phyloP scores from a whole-genome alignment of 1,140 invertebrate genomes.

The Octopus bimaculoides region DNA sequence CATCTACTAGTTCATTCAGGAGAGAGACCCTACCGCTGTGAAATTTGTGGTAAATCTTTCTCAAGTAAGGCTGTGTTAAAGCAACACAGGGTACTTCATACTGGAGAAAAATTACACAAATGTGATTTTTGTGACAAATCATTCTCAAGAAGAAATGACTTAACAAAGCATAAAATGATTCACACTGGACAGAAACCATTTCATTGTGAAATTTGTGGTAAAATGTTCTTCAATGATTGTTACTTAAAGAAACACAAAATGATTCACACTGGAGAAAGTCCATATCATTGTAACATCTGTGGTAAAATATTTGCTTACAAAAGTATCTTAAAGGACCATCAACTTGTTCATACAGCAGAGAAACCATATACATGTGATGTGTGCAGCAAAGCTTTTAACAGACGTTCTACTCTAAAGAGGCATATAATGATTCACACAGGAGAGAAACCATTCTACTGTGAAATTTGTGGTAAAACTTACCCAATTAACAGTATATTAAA shows the following conservation, averaged over 20 bases:
- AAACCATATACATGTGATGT: conserved; percentile 84
- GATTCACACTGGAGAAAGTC: conserved; percentile 14
- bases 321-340: conserved; percentile 9
- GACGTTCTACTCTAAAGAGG: conserved; percentile 27
- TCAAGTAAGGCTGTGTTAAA: conserved; percentile 25
- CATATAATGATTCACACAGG: conserved; percentile 68
- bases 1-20: conserved; percentile 52
- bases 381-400: conserved; percentile 75
- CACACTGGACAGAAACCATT: background rate
- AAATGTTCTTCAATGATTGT: conserved; percentile 12
- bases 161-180: conserved; percentile 16
- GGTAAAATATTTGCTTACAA: conserved; percentile 16
- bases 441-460: conserved; percentile 82
- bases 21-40: conserved; percentile 19
- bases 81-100: conserved; percentile 56
- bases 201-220: conserved; percentile 16
- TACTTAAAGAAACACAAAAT: conserved; percentile 14
- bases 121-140: conserved; percentile 45
- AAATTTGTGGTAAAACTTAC: conserved; percentile 83
- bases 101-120: conserved; percentile 49
- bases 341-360: conserved; percentile 73
- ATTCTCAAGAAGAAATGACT: conserved; percentile 15
- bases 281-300: conserved; percentile 14
- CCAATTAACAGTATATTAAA: conserved; percentile 36
- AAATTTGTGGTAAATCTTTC: conserved; percentile 22